phyloP scores from a whole-genome alignment of 2,113 vertebrate genomes.

The Phyllostomus discolor region DNA sequence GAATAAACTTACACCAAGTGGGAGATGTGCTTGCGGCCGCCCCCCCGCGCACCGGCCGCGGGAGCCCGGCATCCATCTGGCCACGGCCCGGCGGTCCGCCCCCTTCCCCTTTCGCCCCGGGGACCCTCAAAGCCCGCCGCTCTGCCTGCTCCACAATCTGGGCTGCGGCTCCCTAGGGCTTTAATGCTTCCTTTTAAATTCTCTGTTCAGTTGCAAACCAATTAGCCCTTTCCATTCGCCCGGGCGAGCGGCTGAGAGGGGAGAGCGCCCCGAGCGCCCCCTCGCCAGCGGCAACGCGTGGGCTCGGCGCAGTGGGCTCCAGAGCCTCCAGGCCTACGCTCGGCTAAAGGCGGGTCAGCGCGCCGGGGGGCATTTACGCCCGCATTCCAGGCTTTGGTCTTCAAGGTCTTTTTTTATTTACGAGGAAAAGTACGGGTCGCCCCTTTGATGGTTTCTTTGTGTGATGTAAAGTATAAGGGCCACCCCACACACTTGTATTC shows the following conservation, averaged over 20 bases:
- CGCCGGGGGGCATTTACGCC: fast-evolving
- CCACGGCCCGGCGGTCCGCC: background rate
- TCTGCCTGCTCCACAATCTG: background rate
- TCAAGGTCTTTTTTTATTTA: background rate
- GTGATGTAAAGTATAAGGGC: background rate
- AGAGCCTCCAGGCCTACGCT: fast-evolving
- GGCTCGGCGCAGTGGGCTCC: background rate
- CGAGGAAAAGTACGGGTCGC: background rate
- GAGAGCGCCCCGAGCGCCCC: background rate
- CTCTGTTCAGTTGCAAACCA: background rate
- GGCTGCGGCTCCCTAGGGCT: background rate
- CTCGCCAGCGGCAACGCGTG: background rate
- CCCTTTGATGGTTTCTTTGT: background rate
- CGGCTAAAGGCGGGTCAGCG: background rate
- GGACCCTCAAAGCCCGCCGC: background rate
- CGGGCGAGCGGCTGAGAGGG: background rate
- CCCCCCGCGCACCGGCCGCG: background rate
- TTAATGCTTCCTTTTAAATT: conserved; percentile 40
- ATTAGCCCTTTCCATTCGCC: background rate
- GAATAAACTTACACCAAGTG: background rate
- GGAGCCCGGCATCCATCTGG: background rate
- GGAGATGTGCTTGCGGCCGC: background rate
- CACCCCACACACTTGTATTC: background rate
- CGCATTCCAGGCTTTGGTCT: background rate
- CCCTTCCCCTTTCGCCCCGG: background rate